Base-by-base conservation (phyloP, 2,113 vertebrate genomes). In the human (Homo sapiens) region DNA sequence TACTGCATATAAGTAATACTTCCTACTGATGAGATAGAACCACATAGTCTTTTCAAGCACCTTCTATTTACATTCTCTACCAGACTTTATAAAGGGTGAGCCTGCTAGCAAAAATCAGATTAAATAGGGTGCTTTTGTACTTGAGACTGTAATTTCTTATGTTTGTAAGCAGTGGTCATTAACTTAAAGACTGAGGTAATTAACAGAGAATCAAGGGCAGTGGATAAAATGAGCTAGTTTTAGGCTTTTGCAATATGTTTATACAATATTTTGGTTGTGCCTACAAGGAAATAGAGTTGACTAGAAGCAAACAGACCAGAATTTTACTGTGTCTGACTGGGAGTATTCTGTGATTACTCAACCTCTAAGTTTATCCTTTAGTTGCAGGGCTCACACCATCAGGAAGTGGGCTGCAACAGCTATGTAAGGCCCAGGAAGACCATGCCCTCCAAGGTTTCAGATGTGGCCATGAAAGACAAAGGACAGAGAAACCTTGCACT, bases 371-470 rank as follows among this genome's bases (percentile, higher is more conserved):
- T 89, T 23, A 66, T 11, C 30, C 9, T 5, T 45, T 12, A 75
- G 35, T 5, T 78, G 8, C 12, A 85, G 32, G 32, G 20, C 6
- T 76, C 81, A 52, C 13, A 30, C 2, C 27, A 18, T 13, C 5
- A 82, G 45, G 12, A 17, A 57, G 8, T 0, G 1, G 45, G 6
- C 6, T 32, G 13, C 14, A 70, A 45, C 59, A n/a, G 4, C 18
- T 17, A 3, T 8, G 38, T 4, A 9, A 35, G 6, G 1, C 3
- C 18, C 1, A 32, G 2, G 18, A 50, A 61, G 3, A 0, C 3
- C 25, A 2, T 45, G 3, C 3, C 48, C 73, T 61, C 11, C 22
- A 32, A 2, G 50, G 57, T 32, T 43, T 64, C 40, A 20, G 7
- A 50, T 20, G 4, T 50, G 23, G 20, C 27, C 45, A n/a, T 10